Base-by-base conservation (phyloP, 2,113 vertebrate genomes). In the Chunga burmeisteri region DNA sequence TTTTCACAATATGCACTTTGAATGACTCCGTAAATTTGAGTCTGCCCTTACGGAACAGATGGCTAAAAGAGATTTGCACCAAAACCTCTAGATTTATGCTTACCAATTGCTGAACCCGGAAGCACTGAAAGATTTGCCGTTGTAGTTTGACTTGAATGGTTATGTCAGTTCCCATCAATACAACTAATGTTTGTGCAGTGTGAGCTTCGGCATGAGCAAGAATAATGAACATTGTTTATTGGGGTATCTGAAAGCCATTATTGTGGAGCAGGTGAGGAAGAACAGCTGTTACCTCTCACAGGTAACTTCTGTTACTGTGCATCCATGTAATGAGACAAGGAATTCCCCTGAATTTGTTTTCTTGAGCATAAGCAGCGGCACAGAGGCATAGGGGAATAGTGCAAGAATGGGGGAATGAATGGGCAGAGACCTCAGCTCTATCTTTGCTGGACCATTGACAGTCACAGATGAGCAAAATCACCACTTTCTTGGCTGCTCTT, bases 161-260 rank as follows among this genome's bases (percentile, higher is more conserved):
- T 92, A 56, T 93, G 80, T 83, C 86, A 90, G 90, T 21, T 93
- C 68, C 82, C 90, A 93, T 86, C 79, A 92, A 66, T 66, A 70
- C 67, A 77, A 44, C 7, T 46, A 14, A 88, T 86, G 70, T 32
- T 83, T 59, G 67, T 52, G 62, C 79, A 77, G 62, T 1, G 1
- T 62, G 85, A 82, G 56, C 73, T 56, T 59, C 2, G 3, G 6
- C 63, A 23, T 7, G 50, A 94, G 15, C 2, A 27, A 68, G 49
- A 86, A 63, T 1, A 14, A 70, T 66, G 66, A 66, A 13, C 11
- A 3, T 47, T 80, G 26, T 68, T 80, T 73, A 78, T n/a, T 71
- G 79, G 50, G 56, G 42, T 81, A 15, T 77, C 85, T 86, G 66
- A 78, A 70, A 86, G 63, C 29, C 30, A 10, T 82, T 83, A n/a